These are phyloP conservation scores for Drosophila rubida DNA, from an alignment of 2,888 invertebrate genomes.

Conservation along the genomic window DNA sequence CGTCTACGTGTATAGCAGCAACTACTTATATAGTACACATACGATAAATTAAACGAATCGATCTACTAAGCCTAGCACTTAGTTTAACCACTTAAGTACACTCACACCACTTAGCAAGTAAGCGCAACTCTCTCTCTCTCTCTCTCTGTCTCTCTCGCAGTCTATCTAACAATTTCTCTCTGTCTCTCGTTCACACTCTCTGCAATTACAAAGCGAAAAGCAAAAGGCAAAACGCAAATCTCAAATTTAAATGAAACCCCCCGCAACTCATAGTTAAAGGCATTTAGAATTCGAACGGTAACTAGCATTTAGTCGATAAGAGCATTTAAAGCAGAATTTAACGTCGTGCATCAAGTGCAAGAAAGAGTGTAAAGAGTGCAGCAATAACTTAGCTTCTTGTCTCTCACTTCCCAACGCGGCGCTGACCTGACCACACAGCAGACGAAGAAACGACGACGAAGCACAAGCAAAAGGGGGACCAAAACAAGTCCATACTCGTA, in stretches of 20 bases:
- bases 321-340: constrained; percentile 68
- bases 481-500: constrained; percentile 52
- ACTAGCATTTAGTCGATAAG: constrained; percentile 60
- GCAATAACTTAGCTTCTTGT: constrained; percentile 49
- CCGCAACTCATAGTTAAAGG: constrained; percentile 65
- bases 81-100: constrained; percentile 29
- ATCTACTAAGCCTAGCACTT: constrained; percentile 29
- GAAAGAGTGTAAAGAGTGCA: constrained; percentile 40
- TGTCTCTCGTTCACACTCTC: constrained; percentile 8
- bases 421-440: constrained; percentile 12
- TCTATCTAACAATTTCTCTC: constrained; percentile 2
- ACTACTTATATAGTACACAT: constrained; percentile 33
- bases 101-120: background rate
- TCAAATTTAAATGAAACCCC: constrained; percentile 10
- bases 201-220: constrained; percentile 7
- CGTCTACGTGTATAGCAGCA: constrained; percentile 82
- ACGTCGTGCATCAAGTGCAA: constrained; percentile 32
- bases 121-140: constrained; percentile 10
- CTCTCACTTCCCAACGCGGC: constrained; percentile 8
- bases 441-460: constrained; percentile 12
- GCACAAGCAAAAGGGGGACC: constrained; percentile 36
- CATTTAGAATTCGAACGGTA: constrained; percentile 58
- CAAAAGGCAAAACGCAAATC: constrained; percentile 11
- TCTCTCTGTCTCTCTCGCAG: background rate
- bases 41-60: constrained; percentile 20